Evolutionary conservation across 1,140 invertebrate species (phyloP), one percentile per base, ranked within the genome.

Genomic region (Drosophila prosaltans): DNA sequence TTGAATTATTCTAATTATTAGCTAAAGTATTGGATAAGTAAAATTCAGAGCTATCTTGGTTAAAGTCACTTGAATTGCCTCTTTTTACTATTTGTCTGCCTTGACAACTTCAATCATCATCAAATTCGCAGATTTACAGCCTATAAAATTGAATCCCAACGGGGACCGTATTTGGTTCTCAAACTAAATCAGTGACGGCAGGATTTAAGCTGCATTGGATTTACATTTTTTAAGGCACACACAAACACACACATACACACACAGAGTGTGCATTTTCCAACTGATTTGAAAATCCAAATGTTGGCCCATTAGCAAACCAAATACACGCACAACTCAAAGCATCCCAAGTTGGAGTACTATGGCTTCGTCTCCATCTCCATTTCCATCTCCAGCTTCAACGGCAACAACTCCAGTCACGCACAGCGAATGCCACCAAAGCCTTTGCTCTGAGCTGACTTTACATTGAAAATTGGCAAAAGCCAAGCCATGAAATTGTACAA

Each of bases 401-500:
- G 16, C 16, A 16, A 36, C 58, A 59, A 43, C 74, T 69, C 60
- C 67, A 65, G 65, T 66, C 72, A 72, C 72, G 64, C 32, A 62
- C 40, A 21, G 26, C 60, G 32, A 45, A 40, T 40, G 60, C 40
- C 60, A 41, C 41, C 40, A 54, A 26, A 60, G 45, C 39, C 21
- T 67, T 67, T 32, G 69, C 75, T 43, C 63, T 62, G 39, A 61
- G 45, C 65, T 72, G 80, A 82, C 68, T 85, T 79, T 78, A 86
- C 79, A 88, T 82, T 75, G 70, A 68, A 80, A 86, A 86, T 86
- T 88, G 83, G 80, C 83, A 80, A 83, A 88, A 89, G 80, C 83
- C 80, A 88, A 89, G 84, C 83, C 83, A 88, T 88, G 83, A 88
- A 89, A 88, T 83, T 89, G 83, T 88, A 83, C 80, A 83, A 88